Conservation (phyloP, 2,113 vertebrate genomes). For the Chinchilla lanigera region DNA sequence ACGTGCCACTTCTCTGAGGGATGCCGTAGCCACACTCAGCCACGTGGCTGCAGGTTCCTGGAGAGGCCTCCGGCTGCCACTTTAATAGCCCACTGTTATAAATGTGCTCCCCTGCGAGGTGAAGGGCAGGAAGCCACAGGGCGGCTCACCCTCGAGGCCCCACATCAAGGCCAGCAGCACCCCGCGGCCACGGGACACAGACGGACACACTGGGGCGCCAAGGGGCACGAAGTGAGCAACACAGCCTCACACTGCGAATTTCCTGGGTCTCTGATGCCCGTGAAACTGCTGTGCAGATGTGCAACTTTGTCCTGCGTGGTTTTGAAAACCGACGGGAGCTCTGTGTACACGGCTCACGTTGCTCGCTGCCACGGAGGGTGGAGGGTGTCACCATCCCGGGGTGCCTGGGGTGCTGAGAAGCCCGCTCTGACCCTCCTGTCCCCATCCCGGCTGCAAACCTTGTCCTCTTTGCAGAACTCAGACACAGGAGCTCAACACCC, state of each 20-base stretch:
- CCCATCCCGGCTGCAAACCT: background rate
- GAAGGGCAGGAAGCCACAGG: fast-evolving
- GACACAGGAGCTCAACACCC: background rate
- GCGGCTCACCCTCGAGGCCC: background rate
- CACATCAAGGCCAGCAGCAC: background rate
- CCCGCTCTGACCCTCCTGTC: background rate
- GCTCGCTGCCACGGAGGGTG: background rate
- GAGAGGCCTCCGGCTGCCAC: background rate
- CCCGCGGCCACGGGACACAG: background rate
- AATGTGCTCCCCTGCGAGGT: fast-evolving
- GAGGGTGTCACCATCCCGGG: background rate
- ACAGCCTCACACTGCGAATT: background rate
- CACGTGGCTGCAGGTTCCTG: background rate
- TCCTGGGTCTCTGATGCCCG: background rate
- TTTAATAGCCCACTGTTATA: too few relatives aligned
- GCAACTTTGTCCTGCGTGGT: background rate
- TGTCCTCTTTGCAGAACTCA: background rate
- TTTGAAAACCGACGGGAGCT: background rate
- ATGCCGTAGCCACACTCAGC: background rate
- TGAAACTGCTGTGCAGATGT: background rate
- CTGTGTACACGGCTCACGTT: background rate
- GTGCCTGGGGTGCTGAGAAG: background rate
- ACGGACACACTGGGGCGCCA: background rate
- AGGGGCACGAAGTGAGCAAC: background rate
- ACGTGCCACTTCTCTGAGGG: background rate